Base-by-base conservation (phyloP, 92 coral and sea anemone genomes). In the Diadumene lineata region DNA sequence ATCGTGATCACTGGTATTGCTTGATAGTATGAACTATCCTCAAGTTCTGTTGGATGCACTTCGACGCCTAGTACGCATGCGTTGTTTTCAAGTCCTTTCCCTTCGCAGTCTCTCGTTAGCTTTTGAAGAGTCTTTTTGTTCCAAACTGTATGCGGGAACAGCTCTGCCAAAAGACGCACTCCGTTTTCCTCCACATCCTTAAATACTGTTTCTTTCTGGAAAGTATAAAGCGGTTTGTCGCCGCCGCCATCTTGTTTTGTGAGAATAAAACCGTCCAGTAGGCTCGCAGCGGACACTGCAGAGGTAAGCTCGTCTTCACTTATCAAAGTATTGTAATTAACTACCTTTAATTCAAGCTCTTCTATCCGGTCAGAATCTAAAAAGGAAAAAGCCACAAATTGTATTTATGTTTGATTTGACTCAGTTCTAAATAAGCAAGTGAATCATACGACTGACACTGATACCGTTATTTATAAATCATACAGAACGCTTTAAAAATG, bases 261-360 rank as follows among this genome's bases (percentile, higher is more conserved):
- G 64, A 70, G 43, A 6, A 19, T 50, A 50, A 70, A 70, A n/a
- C 75, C 75, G 27, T 70, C 55, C 64, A 70, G 64, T 44, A 58
- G 43, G 55, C 75, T 51, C 22, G 75, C 22, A 22, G n/a, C n/a
- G n/a, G 48, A 56, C 21, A 70, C 15, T 53, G 75, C 75, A 19
- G 75, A 18, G n/a, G 75, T 43, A 6, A 70, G 50, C 22, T 70
- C 64, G 18, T 70, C 64, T 30, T 31, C 63, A 25, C 64, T 50
- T 21, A 70, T 48, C 30, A 15, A 53, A 27, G 34, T 15, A 25
- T 55, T 34, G 44, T 51, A 18, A 0, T 70, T 64, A 24, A 70
- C 21, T 18, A 33, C 43, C 11, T 34, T 55, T 17, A 70, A n/a
- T 55, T 70, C 50, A 55, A 70, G 48, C 33, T 70, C 46, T 29